These are phyloP conservation scores for Asbolus verrucosus DNA, from an alignment of 1,140 invertebrate species.

Conservation along the genomic window DNA sequence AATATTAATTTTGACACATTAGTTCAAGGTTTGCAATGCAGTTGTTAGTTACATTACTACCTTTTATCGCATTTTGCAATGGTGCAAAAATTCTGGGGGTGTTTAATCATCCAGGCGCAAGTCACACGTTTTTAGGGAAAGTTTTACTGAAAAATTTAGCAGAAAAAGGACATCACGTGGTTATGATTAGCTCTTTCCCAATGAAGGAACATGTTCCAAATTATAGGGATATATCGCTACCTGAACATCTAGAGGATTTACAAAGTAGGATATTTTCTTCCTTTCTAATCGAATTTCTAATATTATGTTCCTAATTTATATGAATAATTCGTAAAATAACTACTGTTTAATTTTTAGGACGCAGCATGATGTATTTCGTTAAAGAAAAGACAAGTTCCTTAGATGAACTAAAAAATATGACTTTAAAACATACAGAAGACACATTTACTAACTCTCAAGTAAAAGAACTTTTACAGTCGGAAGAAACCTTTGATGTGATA, in stretches of 20 bases:
- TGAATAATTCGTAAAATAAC: too few species aligned
- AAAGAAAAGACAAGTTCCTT: background rate
- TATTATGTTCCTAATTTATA: too few species aligned
- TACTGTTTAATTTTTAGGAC: slow-evolving; percentile 3
- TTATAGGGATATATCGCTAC: slow-evolving; percentile 7
- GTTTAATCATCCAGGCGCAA: slow-evolving; percentile 62
- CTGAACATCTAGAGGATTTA: slow-evolving; percentile 10
- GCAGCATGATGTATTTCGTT: background rate
- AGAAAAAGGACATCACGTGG: slow-evolving; percentile 69
- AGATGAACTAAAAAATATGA: slow-evolving; percentile 14
- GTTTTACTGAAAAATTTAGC: slow-evolving; percentile 69
- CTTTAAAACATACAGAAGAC: slow-evolving; percentile 12
- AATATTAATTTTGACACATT: background rate
- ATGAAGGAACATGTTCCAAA: slow-evolving; percentile 60
- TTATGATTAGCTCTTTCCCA: slow-evolving; percentile 69
- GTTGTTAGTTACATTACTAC: background rate
- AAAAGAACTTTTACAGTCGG: slow-evolving; percentile 60
- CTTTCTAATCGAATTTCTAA: too few species aligned
- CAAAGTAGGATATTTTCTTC: slow-evolving; percentile 22
- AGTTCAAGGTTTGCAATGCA: slow-evolving; percentile 11
- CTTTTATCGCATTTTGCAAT: background rate
- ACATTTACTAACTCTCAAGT: slow-evolving; percentile 21
- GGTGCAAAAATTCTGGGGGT: slow-evolving; percentile 27
- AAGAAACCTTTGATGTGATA: slow-evolving; percentile 64
- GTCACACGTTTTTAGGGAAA: slow-evolving; percentile 70